Base-by-base conservation (phyloP, 2,113 vertebrate species). In the Paramormyrops kingsleyae region DNA sequence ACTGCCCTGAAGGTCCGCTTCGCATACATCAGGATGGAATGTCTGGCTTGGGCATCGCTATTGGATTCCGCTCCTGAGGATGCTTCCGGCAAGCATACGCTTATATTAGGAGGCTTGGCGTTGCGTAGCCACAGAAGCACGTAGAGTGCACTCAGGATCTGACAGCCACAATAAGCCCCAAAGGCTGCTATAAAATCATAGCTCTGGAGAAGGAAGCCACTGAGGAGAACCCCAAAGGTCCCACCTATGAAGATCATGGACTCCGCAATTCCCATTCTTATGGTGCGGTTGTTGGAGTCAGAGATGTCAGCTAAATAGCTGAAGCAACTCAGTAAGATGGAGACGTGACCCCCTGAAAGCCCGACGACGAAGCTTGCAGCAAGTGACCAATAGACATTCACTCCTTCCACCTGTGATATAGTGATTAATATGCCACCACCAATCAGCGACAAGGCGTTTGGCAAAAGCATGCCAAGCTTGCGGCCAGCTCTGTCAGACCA, bases 161-260 rank as follows among this genome's bases (percentile, higher is more conserved):
- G 92, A 56, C 92, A 94, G 56, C 49, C 88, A 3, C 93, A 91
- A 80, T 87, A 93, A 8, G 90, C 88, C 15, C 52, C 88, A 15
- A 94, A 94, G 1, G 92, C 84, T 15, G 89, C 46, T 27, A 39
- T 15, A n/a, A 93, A 89, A 2, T 92, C 93, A 15, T 90, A 83
- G 42, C 91, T 66, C 66, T 94, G 91, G 42, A 91, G 88, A 59
- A 95, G 89, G 47, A 89, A 92, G 9, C 94, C 94, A 39, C 93
- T 92, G 12, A 94, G 31, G 2, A 95, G 90, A 87, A 93, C 93
- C 2, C 94, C 94, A 35, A 92, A 86, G 10, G 91, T 92, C 5
- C 94, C 94, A 1, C 94, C 94, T 2, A 95, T 90, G 77, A 92
- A 95, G 44, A 94, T 87, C 94, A 95, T 95, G 27, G 94, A 91